Evolutionary conservation across 2,888 invertebrate species (phyloP), one percentile per base, ranked within the genome.

Genomic region (Selenia dentaria): DNA sequence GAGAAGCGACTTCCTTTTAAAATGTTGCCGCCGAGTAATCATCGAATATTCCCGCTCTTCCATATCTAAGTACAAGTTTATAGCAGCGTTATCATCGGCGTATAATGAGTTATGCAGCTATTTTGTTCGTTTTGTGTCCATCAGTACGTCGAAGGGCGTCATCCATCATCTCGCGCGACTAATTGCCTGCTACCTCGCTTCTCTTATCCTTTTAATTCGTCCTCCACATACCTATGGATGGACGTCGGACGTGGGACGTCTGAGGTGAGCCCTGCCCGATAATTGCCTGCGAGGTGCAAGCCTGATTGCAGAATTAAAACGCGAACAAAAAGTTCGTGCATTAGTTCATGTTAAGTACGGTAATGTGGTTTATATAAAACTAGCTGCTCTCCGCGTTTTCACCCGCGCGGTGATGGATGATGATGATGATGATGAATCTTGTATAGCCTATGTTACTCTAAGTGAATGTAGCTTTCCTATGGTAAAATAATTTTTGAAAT

Each of bases 131-230:
- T 88, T 87, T 86, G 77, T 79, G 80, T 78, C 78, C 80, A 80
- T 80, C 85, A 78, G 67, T 79, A 83, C 79, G 74, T 66, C 62
- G 63, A 73, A 71, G 74, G 71, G 76, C 74, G 74, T 79, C 87
- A 89, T 89, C 89, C 88, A 90, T 90, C 89, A 90, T 85, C 75
- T 67, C 53, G 62, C 65, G 71, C 73, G 84, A 86, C 89, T 90
- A 87, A 90, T 90, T 86, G 86, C 86, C 77, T 78, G 88, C 89
- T 90, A 88, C 88, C 86, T 88, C 80, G 80, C 79, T 79, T 77
- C 72, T 79, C 83, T 83, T 84, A 85, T 83, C 82, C 83, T 80
- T 86, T 83, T 85, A 84, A 85, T 85, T 83, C 85, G 79, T 84
- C 84, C 80, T 79, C 76, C 16, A 68, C 67, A 74, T 78, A 80